phyloP scores from a whole-genome alignment of 2,888 invertebrate genomes.

The Penaeus monodon region DNA sequence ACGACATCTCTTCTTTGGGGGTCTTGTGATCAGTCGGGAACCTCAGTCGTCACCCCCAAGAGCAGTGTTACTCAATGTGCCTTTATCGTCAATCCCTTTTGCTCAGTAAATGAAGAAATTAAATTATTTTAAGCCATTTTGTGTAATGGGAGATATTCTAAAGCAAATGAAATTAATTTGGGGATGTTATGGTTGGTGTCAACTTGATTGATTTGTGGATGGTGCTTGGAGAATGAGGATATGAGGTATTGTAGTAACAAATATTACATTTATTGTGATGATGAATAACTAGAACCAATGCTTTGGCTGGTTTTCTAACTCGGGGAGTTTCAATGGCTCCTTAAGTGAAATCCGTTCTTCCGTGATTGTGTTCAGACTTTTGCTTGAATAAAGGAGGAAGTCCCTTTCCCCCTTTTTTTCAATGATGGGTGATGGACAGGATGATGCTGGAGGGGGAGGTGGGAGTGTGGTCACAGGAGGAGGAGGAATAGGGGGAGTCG shows the following conservation, averaged over 20 bases:
- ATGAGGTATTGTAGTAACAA: neutral
- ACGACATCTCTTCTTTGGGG: constrained; percentile 22
- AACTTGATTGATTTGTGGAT: constrained; percentile 11
- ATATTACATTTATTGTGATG: neutral
- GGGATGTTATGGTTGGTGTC: constrained; percentile 3
- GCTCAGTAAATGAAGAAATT: constrained; percentile 33
- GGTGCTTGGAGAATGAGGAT: constrained; percentile 12
- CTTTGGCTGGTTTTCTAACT: constrained; percentile 11
- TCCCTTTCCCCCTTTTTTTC: neutral
- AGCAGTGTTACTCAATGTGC: constrained; percentile 34
- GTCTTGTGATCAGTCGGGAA: constrained; percentile 19
- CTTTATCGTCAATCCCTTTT: constrained; percentile 28
- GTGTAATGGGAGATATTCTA: constrained; percentile 17
- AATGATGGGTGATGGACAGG: constrained; percentile 57
- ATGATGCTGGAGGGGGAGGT: constrained; percentile 43
- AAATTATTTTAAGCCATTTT: constrained; percentile 18
- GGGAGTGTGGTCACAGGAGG: constrained; percentile 20
- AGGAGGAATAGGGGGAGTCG: constrained; percentile 13
- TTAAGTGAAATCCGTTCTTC: constrained; percentile 59
- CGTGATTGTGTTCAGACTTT: constrained; percentile 51
- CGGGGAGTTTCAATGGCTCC: constrained; percentile 45
- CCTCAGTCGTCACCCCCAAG: constrained; percentile 10
- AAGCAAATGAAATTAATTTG: neutral
- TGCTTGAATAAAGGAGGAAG: constrained; percentile 23
- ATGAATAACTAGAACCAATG: too few species aligned